Conservation (phyloP, 2,888 invertebrate species). For the Mimas tiliae region DNA sequence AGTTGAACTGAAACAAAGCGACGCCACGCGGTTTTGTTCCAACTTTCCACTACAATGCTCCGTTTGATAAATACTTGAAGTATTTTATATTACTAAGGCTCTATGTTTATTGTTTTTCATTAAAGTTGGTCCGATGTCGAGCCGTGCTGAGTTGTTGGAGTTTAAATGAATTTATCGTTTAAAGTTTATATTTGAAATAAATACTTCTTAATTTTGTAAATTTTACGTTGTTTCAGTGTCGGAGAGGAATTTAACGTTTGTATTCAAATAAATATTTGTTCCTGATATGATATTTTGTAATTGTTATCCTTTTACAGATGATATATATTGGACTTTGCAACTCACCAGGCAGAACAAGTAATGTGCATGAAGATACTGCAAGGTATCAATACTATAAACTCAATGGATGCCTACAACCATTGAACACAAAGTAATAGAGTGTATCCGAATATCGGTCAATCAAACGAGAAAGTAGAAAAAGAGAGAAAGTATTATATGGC, state of each 20-base stretch:
- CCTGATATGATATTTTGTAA: too few species aligned
- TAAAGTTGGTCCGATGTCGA: conserved; percentile 7
- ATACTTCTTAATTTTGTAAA: neutral
- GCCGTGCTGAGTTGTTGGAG: conserved; percentile 4
- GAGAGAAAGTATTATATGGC: too few species aligned
- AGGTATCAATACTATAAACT: too few species aligned
- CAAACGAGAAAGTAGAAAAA: too few species aligned
- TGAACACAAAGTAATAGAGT: too few species aligned
- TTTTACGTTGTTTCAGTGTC: neutral
- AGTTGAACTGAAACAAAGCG: conserved; percentile 55
- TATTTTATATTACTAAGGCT: conserved; percentile 30
- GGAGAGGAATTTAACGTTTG: too few species aligned
- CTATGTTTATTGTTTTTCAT: conserved; percentile 29
- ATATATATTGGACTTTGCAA: too few species aligned
- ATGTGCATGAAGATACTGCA: too few species aligned
- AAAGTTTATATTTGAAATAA: conserved; percentile 23
- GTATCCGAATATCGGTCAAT: too few species aligned
- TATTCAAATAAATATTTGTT: too few species aligned
- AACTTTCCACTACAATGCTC: conserved; percentile 36
- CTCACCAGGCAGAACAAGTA: neutral
- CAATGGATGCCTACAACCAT: too few species aligned
- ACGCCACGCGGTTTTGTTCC: conserved; percentile 47
- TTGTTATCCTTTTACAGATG: too few species aligned
- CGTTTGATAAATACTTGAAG: conserved; percentile 46
- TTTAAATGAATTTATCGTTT: conserved; percentile 18